These are phyloP conservation scores for Brachionus angularis DNA, from an alignment of 1,140 invertebrate genomes.

Conservation along the genomic window DNA sequence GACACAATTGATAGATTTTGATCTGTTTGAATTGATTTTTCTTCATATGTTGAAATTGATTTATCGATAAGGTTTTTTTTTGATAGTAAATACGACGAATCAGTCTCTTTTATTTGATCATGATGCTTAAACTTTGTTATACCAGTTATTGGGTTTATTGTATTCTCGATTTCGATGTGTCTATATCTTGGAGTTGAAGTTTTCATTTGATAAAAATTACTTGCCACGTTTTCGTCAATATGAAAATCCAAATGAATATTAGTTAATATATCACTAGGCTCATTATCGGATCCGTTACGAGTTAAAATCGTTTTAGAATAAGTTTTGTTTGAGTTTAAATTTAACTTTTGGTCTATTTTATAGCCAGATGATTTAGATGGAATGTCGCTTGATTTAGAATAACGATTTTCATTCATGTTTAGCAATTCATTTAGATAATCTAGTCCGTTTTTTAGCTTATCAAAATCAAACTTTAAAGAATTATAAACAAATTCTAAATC, in stretches of 20 bases:
- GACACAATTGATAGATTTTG: too few species aligned
- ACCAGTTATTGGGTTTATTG: neutral
- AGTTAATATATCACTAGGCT: neutral
- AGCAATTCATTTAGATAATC: constrained; percentile 3
- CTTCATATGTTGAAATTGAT: too few species aligned
- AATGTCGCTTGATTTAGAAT: neutral
- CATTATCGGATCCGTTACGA: too few species aligned
- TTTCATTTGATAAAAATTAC: neutral
- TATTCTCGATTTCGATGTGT: constrained; percentile 35
- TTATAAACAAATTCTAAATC: constrained; percentile 15
- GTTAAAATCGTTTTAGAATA: constrained; percentile 6
- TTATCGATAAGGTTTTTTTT: too few species aligned
- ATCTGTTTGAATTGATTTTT: constrained; percentile 20
- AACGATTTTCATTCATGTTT: neutral
- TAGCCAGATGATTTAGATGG: too few species aligned
- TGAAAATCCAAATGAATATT: constrained; percentile 29
- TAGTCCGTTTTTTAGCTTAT: neutral
- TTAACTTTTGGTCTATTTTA: neutral
- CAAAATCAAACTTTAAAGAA: neutral
- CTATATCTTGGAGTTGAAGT: constrained; percentile 14
- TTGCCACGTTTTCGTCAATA: neutral
- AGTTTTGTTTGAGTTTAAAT: constrained; percentile 17
- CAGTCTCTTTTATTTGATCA: too few species aligned
- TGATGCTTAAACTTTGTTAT: neutral
- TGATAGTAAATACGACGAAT: too few species aligned